Conservation (phyloP, 1,140 invertebrate genomes). For the Atopsyche davidsoni region DNA sequence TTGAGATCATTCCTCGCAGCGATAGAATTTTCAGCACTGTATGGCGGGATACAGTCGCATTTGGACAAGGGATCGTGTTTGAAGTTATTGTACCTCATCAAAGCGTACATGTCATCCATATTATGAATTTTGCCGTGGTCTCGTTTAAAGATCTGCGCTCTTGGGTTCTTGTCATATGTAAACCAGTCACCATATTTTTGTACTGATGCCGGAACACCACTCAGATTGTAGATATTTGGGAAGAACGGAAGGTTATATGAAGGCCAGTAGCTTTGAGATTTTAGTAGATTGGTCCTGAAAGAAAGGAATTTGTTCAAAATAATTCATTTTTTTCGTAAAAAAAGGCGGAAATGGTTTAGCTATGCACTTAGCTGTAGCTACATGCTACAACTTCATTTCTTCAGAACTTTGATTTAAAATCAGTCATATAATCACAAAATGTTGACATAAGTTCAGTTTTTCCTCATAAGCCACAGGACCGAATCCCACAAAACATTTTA, state of each 20-base stretch:
- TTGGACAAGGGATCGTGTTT: conserved; percentile 60
- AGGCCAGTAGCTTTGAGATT: conserved; percentile 58
- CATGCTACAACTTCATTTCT: too few relatives aligned
- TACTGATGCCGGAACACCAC: conserved; percentile 54
- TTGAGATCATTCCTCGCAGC: conserved; percentile 66
- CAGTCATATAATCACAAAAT: too few relatives aligned
- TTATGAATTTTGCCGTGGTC: conserved; percentile 53
- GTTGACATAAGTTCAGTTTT: too few relatives aligned
- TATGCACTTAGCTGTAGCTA: too few relatives aligned
- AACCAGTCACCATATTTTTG: conserved; percentile 67
- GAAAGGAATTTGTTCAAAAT: too few relatives aligned
- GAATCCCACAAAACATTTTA: too few relatives aligned
- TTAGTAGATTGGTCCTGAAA: conserved; percentile 55
- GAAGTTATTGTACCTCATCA: conserved; percentile 74
- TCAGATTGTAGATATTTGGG: conserved; percentile 57
- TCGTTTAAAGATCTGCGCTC: conserved; percentile 59
- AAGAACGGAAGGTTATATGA: conserved; percentile 72
- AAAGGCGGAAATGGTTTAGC: too few relatives aligned
- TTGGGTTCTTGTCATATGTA: conserved; percentile 56
- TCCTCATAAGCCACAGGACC: too few relatives aligned
- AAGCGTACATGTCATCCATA: conserved; percentile 50
- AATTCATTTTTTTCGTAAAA: too few relatives aligned
- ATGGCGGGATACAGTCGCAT: conserved; percentile 65
- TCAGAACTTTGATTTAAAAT: too few relatives aligned
- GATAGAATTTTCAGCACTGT: conserved; percentile 67